Conservation (phyloP, 2,113 vertebrate species). For the Pachyramphus minor region DNA sequence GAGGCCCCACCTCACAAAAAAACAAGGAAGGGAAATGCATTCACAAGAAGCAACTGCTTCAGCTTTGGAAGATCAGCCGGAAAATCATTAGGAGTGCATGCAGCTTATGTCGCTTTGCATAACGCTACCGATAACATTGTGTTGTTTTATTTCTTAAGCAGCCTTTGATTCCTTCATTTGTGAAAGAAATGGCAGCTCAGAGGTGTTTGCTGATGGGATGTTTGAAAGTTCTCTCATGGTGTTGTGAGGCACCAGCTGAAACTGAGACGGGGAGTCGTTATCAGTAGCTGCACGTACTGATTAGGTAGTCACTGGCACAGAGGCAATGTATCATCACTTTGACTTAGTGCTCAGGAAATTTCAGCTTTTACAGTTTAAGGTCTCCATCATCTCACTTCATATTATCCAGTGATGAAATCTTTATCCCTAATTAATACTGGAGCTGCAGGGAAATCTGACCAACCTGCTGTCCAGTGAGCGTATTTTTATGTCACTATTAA, state of each 20-base stretch:
- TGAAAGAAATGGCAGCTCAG: background rate
- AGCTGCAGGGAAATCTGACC: background rate
- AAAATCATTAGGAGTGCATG: background rate
- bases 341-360: background rate
- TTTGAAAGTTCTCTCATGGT: background rate
- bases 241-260: background rate
- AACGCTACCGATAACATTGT: background rate
- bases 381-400: background rate
- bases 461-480: background rate
- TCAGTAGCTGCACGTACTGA: background rate
- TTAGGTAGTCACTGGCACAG: background rate
- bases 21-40: background rate
- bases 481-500: background rate
- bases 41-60: background rate
- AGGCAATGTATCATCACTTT: background rate
- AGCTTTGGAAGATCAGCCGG: background rate
- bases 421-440: background rate
- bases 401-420: background rate
- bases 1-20: background rate
- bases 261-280: background rate
- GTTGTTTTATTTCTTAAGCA: background rate
- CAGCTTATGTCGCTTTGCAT: background rate
- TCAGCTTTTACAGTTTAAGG: background rate
- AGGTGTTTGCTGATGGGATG: background rate
- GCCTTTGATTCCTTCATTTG: background rate